phyloP scores from a whole-genome alignment of 2,113 vertebrate species.

The Miniopterus natalensis region DNA sequence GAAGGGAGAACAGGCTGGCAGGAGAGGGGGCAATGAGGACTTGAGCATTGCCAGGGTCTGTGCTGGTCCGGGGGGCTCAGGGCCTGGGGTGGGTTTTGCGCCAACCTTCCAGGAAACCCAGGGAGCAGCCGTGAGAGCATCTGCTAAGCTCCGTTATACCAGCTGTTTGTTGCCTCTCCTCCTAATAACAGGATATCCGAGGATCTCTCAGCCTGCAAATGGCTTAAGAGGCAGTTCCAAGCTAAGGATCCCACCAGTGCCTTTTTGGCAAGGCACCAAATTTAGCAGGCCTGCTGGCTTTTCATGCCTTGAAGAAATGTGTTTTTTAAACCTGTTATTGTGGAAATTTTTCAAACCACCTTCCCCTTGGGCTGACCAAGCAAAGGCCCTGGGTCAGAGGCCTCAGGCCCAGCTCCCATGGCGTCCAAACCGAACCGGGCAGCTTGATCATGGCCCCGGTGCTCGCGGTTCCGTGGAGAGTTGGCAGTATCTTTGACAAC shows the following conservation, averaged over 20 bases:
- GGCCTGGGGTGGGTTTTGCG: background rate
- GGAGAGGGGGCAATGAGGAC: background rate
- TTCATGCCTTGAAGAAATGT: background rate
- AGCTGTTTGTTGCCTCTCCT: background rate
- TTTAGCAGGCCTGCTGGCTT: slow-evolving; percentile 5
- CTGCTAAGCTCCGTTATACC: background rate
- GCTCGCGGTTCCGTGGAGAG: background rate
- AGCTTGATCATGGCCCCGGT: background rate
- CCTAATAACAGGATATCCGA: background rate
- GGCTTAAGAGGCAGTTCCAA: slow-evolving; percentile 41
- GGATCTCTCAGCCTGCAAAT: background rate
- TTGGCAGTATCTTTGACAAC: background rate
- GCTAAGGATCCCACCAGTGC: background rate
- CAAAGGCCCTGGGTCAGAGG: background rate
- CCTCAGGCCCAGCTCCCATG: background rate
- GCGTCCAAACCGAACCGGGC: background rate
- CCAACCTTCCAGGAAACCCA: background rate
- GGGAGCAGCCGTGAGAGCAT: background rate
- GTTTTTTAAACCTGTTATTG: background rate
- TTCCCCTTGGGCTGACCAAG: background rate
- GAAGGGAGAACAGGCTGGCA: background rate
- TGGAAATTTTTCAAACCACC: background rate
- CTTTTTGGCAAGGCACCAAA: slow-evolving; percentile 22
- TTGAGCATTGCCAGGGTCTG: background rate
- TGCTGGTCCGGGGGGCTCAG: background rate